These are phyloP conservation scores for Serranus cabrilla DNA, from an alignment of 2,797 vertebrate genomes.

Conservation along the genomic window DNA sequence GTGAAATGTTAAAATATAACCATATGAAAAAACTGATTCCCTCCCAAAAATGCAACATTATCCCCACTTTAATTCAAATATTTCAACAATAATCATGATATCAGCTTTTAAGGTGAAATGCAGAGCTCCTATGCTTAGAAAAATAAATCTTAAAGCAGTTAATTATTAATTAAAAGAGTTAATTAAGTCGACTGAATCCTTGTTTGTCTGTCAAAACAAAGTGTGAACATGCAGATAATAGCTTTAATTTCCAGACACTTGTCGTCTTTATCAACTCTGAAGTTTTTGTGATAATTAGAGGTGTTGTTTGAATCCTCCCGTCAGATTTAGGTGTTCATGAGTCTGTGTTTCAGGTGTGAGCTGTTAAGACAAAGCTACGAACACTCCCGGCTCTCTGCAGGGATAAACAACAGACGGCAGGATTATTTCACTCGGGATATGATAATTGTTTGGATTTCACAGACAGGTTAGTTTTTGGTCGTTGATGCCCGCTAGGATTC, in stretches of 20 bases:
- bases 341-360: background rate
- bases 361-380: background rate
- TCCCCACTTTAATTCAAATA: too few relatives aligned
- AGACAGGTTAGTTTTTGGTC: slow-evolving; percentile 4
- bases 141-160: background rate
- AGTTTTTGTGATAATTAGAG: background rate
- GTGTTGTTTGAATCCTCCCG: background rate
- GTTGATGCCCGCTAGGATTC: background rate
- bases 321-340: background rate
- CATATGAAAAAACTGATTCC: too few relatives aligned
- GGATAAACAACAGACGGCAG: background rate
- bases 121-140: too few relatives aligned
- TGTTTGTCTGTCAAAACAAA: background rate
- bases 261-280: slow-evolving; percentile 1
- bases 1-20: too few relatives aligned
- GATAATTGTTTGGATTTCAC: slow-evolving; percentile 40
- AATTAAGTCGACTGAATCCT: background rate
- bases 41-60: too few relatives aligned
- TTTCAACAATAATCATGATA: too few relatives aligned
- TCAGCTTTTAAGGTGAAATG: background rate
- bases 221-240: background rate
- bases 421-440: slow-evolving; percentile 21
- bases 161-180: background rate
- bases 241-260: background rate
- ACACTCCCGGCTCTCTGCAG: background rate